Percentiles rank a stretch among this genome's conserved stretches.
Evolutionary conservation across 2,888 invertebrate species (phyloP).

Genomic region (Dolichopus griseipennis): DNA sequence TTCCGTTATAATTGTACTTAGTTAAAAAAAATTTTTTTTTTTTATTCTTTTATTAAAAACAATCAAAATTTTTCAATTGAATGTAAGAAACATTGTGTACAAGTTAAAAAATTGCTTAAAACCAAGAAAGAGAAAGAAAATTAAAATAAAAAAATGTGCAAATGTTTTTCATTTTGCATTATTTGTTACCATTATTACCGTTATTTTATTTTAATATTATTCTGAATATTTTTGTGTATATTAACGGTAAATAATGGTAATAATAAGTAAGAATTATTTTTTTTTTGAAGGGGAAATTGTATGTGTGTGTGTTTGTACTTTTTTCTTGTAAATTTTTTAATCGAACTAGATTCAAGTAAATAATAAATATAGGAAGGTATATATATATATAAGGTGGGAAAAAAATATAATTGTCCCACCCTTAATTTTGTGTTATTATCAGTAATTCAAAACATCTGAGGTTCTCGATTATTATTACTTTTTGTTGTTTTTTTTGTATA

Average conservation of each 20-base stretch:
- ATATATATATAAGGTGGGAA: too few species aligned
- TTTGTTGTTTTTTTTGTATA: background rate
- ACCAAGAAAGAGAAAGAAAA: background rate
- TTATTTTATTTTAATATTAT: background rate
- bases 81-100: too few species aligned
- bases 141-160: background rate
- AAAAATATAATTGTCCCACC: background rate
- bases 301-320: too few species aligned
- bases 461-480: background rate
- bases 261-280: background rate
- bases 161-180: background rate
- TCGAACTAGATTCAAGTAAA: too few species aligned
- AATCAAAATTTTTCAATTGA: too few species aligned
- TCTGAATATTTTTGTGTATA: constrained; percentile 1
- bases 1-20: too few species aligned
- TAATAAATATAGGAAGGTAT: too few species aligned
- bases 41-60: too few species aligned
- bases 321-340: too few species aligned
- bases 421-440: background rate
- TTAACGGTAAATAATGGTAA: constrained; percentile 4
- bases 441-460: constrained; percentile 3
- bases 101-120: too few species aligned
- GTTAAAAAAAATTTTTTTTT: too few species aligned
- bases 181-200: background rate
- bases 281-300: background rate